Evolutionary conservation across 2,113 vertebrate genomes (phyloP).

Genomic region (Lepus europaeus): DNA sequence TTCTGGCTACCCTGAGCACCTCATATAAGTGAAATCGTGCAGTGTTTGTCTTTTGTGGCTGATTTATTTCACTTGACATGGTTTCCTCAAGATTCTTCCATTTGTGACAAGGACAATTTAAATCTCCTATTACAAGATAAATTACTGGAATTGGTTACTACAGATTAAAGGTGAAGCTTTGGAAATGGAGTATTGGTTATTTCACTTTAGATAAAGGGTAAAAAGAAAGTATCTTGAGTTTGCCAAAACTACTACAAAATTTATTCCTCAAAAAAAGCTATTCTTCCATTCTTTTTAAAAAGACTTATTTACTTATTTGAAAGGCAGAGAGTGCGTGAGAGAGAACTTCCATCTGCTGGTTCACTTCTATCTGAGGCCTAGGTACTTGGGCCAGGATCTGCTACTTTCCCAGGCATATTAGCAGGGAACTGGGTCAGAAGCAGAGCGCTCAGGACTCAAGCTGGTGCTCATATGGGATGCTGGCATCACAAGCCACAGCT

Average conservation of each 20-base stretch:
- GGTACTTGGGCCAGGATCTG: no score
- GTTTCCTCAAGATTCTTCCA: not conserved
- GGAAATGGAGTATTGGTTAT: not conserved
- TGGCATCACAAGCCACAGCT: no score
- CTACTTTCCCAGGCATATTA: no score
- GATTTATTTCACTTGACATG: not conserved
- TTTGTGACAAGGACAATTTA: not conserved
- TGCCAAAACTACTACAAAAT: constrained; percentile 31
- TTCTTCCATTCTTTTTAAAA: no score
- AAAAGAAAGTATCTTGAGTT: not conserved
- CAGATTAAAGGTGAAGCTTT: not conserved
- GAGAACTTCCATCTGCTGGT: no score
- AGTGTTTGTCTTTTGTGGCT: not conserved
- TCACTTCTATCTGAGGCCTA: no score
- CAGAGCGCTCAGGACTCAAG: no score
- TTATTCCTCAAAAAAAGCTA: not conserved
- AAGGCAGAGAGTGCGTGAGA: no score
- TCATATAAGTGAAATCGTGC: not conserved
- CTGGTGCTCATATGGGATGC: no score
- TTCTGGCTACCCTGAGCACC: not conserved
- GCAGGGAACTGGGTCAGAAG: no score
- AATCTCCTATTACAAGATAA: not conserved
- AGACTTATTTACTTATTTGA: no score
- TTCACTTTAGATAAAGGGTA: constrained; percentile 11
- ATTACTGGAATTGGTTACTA: not conserved